Evolutionary conservation across 2,113 vertebrate genomes (phyloP).

Genomic region (Myiopsitta monachus): DNA sequence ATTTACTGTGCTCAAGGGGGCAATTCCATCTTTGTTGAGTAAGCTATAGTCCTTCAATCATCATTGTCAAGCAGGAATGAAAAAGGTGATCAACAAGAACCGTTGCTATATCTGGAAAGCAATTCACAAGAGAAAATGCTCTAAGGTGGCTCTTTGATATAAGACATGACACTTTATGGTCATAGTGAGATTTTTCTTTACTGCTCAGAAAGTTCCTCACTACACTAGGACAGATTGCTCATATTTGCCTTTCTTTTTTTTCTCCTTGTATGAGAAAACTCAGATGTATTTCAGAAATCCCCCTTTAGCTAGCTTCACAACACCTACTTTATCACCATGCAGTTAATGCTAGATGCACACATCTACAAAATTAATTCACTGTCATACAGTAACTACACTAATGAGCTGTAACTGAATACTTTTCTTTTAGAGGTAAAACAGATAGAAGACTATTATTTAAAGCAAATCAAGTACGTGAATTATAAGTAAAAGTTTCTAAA

Average conservation of each 20-base stretch:
- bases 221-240: background rate
- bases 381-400: background rate
- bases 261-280: background rate
- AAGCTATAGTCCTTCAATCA: background rate
- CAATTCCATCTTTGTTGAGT: background rate
- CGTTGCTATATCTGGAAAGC: background rate
- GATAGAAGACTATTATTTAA: background rate
- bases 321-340: background rate
- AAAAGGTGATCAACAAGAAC: background rate
- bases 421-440: conserved; percentile 10
- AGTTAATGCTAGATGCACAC: background rate
- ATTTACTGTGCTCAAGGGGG: background rate
- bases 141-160: background rate
- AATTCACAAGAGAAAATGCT: background rate
- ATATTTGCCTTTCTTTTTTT: background rate
- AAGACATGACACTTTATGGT: background rate
- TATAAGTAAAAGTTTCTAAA: conserved; percentile 13
- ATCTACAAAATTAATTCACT: conserved; percentile 12
- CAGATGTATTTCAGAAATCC: background rate
- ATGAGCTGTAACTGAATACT: background rate
- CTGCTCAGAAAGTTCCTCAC: background rate
- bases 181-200: background rate
- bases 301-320: background rate
- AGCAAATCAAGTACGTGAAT: background rate
- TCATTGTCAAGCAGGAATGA: background rate